These are phyloP conservation scores for Scaptomyza pallida DNA, from an alignment of 1,140 invertebrate genomes.

Conservation along the genomic window DNA sequence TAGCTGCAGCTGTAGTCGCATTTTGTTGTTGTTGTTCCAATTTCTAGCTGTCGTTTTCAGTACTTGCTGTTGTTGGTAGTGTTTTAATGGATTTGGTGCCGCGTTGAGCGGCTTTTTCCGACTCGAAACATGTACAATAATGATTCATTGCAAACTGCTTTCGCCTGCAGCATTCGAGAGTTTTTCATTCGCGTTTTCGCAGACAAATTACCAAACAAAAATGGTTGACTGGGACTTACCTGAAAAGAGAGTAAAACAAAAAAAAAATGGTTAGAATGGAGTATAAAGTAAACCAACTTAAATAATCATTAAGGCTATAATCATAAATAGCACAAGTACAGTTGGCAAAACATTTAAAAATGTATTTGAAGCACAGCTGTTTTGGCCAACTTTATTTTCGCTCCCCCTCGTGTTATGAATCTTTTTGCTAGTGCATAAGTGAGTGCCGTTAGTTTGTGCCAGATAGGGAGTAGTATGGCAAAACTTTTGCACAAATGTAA, in stretches of 20 bases:
- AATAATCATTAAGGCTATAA: background rate
- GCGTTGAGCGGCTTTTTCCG: conserved; percentile 34
- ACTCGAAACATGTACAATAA: conserved; percentile 14
- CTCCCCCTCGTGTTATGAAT: too few species aligned
- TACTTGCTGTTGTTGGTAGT: conserved; percentile 3
- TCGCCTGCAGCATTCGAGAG: conserved; percentile 3
- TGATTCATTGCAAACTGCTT: conserved; percentile 43
- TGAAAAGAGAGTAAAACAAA: conserved; percentile 34
- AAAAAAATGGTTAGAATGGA: conserved; percentile 43
- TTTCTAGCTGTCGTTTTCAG: background rate
- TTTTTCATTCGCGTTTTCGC: background rate
- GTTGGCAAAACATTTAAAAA: background rate
- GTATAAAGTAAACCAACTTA: too few species aligned
- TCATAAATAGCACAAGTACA: background rate
- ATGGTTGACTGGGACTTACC: conserved; percentile 34
- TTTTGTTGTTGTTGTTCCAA: conserved; percentile 1
- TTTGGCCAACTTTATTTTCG: background rate
- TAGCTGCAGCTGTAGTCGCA: background rate
- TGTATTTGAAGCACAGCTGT: conserved; percentile 24
- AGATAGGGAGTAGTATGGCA: conserved; percentile 9
- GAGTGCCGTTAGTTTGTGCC: conserved; percentile 5
- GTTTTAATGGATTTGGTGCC: conserved; percentile 41
- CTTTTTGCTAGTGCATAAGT: conserved; percentile 8
- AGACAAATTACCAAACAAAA: conserved; percentile 28
- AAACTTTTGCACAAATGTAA: conserved; percentile 30